These are phyloP conservation scores for Agrotis puta DNA, from an alignment of 2,888 invertebrate species.

Conservation along the genomic window DNA sequence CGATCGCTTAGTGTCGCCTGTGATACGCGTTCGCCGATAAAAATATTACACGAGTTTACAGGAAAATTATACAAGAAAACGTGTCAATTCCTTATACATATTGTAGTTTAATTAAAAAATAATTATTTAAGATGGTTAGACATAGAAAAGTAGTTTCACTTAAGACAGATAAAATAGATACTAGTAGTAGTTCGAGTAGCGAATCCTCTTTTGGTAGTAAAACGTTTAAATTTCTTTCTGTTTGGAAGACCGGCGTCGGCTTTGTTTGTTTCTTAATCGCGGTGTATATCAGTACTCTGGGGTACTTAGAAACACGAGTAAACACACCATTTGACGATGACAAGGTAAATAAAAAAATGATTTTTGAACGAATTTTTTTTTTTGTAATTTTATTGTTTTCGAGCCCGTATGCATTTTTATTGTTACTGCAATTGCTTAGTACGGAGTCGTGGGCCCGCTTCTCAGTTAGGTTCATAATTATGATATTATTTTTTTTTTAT, in stretches of 20 bases:
- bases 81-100: slow-evolving; percentile 69
- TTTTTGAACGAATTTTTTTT: neutral
- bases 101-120: slow-evolving; percentile 53
- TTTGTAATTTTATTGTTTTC: neutral
- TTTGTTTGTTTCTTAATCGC: slow-evolving; percentile 93
- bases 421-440: neutral
- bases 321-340: slow-evolving; percentile 96
- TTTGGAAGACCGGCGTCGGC: slow-evolving; percentile 92
- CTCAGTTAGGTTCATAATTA: too few species aligned
- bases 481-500: too few species aligned
- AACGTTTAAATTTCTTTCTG: slow-evolving; percentile 75
- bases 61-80: slow-evolving; percentile 62
- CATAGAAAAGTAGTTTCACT: slow-evolving; percentile 78
- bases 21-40: slow-evolving; percentile 50
- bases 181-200: slow-evolving; percentile 80
- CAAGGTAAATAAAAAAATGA: slow-evolving; percentile 89
- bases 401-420: neutral
- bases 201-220: slow-evolving; percentile 69
- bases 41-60: slow-evolving; percentile 53
- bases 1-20: slow-evolving; percentile 60
- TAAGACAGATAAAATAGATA: slow-evolving; percentile 76
- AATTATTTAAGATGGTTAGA: slow-evolving; percentile 77
- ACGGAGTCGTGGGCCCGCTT: too few species aligned
- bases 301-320: slow-evolving; percentile 96
- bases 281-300: slow-evolving; percentile 94